Base-by-base conservation (phyloP, 2,797 vertebrate genomes). In the Sebastes miniatus region DNA sequence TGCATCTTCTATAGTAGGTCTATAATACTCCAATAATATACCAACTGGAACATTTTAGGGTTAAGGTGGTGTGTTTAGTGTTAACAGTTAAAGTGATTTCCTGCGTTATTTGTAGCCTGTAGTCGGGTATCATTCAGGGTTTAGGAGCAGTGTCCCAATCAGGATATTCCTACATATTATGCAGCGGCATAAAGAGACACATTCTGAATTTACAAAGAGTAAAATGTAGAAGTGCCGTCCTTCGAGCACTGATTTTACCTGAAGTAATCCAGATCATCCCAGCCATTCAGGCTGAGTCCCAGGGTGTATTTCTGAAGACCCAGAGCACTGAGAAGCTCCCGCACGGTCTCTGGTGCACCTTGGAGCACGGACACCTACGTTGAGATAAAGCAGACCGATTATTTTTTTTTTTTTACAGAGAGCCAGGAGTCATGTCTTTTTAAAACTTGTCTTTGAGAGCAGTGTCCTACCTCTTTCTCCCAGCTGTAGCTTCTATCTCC, bases 211-310 rank as follows among this genome's bases (percentile, higher is more conserved):
- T 43, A 0, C 47, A 50, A 50, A 50, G 47, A 50, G 18, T 20
- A 50, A 20, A 50, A 50, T 50, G 47, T 20, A 20, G 3, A 50
- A 50, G 18, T 50, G 47, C 47, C 7, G 47, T 18, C 18, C 18
- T 50, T 20, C 18, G 7, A 50, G 47, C 47, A 81, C 64, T 34
- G 5, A 47, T 50, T 78, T 89, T 87, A 97, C 96, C 96, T 95
- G 90, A 96, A 96, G 79, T 96, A 96, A 90, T 96, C 95, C 84
- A 96, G 90, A 89, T 97, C 95, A 84, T 96, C 95, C 96, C 96
- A 97, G 75, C 96, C 96, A 69, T 93, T 96, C 6, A 96, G 94
- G 77, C 94, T 95, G 64, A 97, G 96, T 69, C 94, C 95, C 64
- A 95, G 80, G 2, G 94, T 95, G 91, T 97, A 97, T 54, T 93